A percentile compares a stretch with the other conserved stretches of the same genome.
Evolutionary conservation across 2,888 invertebrate species (phyloP).

Genomic region (Abrostola triplasia): DNA sequence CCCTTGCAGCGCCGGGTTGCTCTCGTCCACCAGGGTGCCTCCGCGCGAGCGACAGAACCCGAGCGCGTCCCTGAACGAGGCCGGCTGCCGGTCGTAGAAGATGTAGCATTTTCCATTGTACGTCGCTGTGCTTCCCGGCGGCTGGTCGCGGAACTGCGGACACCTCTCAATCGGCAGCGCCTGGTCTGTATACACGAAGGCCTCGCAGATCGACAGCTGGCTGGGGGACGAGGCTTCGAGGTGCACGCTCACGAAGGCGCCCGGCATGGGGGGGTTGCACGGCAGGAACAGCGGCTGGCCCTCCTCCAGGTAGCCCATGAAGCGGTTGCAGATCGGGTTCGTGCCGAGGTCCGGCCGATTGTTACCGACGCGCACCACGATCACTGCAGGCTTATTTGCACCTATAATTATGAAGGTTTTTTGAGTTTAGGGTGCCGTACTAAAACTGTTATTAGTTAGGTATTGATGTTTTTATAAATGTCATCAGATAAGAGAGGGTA

Average conservation of each 20-base stretch:
- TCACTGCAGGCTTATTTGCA: constrained; percentile 93
- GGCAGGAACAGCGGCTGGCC: constrained; percentile 97
- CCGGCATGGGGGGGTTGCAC: constrained; percentile 98
- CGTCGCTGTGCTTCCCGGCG: constrained; percentile 96
- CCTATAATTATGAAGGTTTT: constrained; percentile 81
- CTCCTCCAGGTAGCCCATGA: constrained; percentile 95
- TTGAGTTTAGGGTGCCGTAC: no score
- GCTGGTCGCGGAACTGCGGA: constrained; percentile 97
- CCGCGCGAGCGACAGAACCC: constrained; percentile 94
- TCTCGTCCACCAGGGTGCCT: constrained; percentile 96
- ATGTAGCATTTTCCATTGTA: constrained; percentile 98
- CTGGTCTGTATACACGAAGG: constrained; percentile 97
- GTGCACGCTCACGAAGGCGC: constrained; percentile 97
- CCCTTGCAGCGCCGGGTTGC: constrained; percentile 97
- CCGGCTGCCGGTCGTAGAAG: constrained; percentile 96
- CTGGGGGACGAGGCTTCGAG: constrained; percentile 92
- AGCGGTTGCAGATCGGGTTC: constrained; percentile 97
- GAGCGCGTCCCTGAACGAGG: constrained; percentile 93
- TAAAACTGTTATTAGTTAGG: no score
- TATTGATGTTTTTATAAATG: no score
- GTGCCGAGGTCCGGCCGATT: constrained; percentile 97
- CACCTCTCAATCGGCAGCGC: constrained; percentile 97
- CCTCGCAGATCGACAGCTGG: constrained; percentile 96
- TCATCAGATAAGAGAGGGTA: no score
- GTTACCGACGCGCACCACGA: constrained; percentile 97